A percentile compares a stretch with the other conserved stretches of the same genome.
Conservation (phyloP, 2,113 vertebrate genomes). For the Muntiacus reevesi region DNA sequence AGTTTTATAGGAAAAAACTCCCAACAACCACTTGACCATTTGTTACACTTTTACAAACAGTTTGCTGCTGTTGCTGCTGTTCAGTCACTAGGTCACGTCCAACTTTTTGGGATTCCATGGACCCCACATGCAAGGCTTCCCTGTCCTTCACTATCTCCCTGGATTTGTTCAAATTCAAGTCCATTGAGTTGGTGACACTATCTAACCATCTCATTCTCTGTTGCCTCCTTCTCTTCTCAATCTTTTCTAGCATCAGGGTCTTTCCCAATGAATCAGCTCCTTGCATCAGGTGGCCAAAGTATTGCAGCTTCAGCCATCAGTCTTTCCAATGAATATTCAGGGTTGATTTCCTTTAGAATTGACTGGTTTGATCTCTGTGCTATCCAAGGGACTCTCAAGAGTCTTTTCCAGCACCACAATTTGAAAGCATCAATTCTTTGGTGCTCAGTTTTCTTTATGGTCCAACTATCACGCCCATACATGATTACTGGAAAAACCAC, state of each 20-base stretch:
- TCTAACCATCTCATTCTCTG: neutral
- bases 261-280: neutral
- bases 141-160: neutral
- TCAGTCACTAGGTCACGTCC: neutral
- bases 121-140: neutral
- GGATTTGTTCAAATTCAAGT: neutral
- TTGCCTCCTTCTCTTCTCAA: neutral
- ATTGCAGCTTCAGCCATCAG: neutral
- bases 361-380: neutral
- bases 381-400: neutral
- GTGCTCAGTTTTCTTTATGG: neutral
- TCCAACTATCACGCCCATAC: neutral
- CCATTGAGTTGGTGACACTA: neutral
- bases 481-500: neutral
- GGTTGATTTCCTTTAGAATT: neutral
- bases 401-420: neutral
- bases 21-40: neutral
- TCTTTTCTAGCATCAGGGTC: neutral
- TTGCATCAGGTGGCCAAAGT: neutral
- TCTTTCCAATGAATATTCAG: neutral
- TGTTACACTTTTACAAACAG: neutral
- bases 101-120: neutral
- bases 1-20: neutral
- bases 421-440: neutral
- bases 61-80: neutral